Base-by-base conservation (phyloP, 2,888 invertebrate genomes). In the Aporophyla nigra region DNA sequence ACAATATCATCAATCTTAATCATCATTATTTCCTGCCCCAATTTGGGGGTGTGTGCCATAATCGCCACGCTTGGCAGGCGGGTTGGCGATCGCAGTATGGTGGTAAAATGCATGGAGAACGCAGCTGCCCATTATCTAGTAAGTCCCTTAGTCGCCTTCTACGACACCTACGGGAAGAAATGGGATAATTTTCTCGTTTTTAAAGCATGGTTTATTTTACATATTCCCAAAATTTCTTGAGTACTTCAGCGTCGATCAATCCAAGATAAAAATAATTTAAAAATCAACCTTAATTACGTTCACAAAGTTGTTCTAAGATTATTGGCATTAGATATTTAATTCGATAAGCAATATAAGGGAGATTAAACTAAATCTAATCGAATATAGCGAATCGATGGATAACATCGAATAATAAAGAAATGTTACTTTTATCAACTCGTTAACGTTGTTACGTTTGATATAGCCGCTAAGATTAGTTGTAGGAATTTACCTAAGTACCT, bases 241-340 rank as follows among this genome's bases (percentile, higher is more conserved):
- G 33, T 76, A 33, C 33, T 33, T 33, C 59, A 33, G 43, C 19
- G n/a, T 21, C 33, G 9, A 63, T 53, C 43, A 66, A 59, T 59
- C 24, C 53, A 59, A 59, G 53, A 76, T 66, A 53, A 51, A 27
- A 7, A 9, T n/a, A 27, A 74, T 75, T 49, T 56, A 24, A 9
- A n/a, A 51, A 43, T 46, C 5, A 51, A 24, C 33, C 27, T 27
- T 51, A 56, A 76, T 68, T 49, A 16, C 4, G 24, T 21, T 62
- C n/a, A 53, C 56, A 68, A 63, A 33, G 1, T 33, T 56, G 24
- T 67, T 67, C 24, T 21, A 14, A 62, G n/a, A 70, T 76, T 67
- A 61, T 76, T 61, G 40, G 24, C 9, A 40, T 49, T 62, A 21
- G 77, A 76, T 51, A 51, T 68, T 68, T 68, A 5, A 16, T 43